Percentiles rank a stretch among this genome's conserved stretches.
These are phyloP conservation scores for Erpobdella octoculata DNA, from an alignment of 2,888 invertebrate genomes.

Conservation along the genomic window DNA sequence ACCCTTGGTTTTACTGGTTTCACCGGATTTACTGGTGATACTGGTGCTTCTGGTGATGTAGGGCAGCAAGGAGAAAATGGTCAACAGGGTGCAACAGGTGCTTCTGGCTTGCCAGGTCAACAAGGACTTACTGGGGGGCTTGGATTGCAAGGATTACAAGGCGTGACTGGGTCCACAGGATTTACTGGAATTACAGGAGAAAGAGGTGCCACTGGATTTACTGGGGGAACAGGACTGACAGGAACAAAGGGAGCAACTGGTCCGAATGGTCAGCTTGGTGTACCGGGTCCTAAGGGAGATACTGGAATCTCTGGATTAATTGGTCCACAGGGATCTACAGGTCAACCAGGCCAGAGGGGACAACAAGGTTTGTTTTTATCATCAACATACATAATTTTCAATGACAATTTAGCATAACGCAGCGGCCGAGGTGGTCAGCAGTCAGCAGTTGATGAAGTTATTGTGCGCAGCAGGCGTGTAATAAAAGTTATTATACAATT, in stretches of 20 bases:
- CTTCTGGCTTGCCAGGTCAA: slow-evolving; percentile 2
- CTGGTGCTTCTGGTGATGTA: background rate
- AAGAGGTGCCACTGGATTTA: slow-evolving; percentile 5
- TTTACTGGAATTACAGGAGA: background rate
- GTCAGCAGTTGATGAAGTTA: too few species aligned
- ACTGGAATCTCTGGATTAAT: background rate
- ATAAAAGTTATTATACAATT: too few species aligned
- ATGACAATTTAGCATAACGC: too few species aligned
- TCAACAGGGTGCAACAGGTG: slow-evolving; percentile 2
- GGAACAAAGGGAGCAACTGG: slow-evolving; percentile 18
- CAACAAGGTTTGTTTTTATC: background rate
- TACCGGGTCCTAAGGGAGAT: background rate
- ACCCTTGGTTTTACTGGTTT: slow-evolving; percentile 10
- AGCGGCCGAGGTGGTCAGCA: too few species aligned
- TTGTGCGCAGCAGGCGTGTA: too few species aligned
- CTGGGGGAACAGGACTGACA: slow-evolving; percentile 3
- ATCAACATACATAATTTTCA: too few species aligned
- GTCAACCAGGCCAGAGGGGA: slow-evolving; percentile 15
- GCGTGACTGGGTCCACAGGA: slow-evolving; percentile 14
- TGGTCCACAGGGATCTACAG: slow-evolving; percentile 18
- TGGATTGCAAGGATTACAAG: slow-evolving; percentile 4
- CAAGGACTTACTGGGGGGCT: background rate
- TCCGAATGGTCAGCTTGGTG: background rate
- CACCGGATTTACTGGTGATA: slow-evolving; percentile 24
- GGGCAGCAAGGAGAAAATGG: slow-evolving; percentile 7